Base-by-base conservation (phyloP, 2,888 invertebrate species). In the Zelleria hepariella region DNA sequence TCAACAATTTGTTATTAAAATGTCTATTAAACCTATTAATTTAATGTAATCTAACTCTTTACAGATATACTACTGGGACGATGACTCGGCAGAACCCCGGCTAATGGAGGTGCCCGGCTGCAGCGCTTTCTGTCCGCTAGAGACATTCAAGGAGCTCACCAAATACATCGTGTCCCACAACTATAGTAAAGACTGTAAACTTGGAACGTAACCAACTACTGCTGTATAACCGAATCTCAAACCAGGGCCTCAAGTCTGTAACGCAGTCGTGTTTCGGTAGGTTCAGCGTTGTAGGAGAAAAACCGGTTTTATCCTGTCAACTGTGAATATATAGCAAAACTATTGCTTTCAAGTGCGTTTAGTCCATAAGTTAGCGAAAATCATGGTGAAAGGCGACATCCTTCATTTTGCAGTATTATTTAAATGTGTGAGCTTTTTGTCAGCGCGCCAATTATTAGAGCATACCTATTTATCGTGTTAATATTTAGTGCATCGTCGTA, bases 61-160 rank as follows among this genome's bases (percentile, higher is more conserved):
- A 52, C 78, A 91, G 91, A 83, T 91, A 65, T 84, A 79, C 64
- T 89, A 89, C 68, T 88, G 90, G 86, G 83, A 87, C 62, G 90
- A 90, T 68, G 88, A 90, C 61, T 90, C 90, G 2, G 80, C 87
- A 0, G 82, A 82, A 59, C 81, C 89, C 0, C 77, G 82, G 1
- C 74, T 85, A 1, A 83, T 91, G 82, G 82, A 82, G 62, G 86
- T 92, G 2, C 90, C 91, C 0, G 88, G 89, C 6, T 91, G 91
- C 71, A 79, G 79, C 48, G 69, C 81, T 0, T 78, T 88, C 58
- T 92, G 92, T 65, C 88, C 91, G 0, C 66, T 91, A 27, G 86
- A 90, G 51, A 84, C 80, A 5, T 91, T 91, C 68, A 73, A 80
- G 58, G 75, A 83, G 52, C 74, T 90, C 52, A 86, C 89, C 10